Base-by-base conservation (phyloP, 1,140 invertebrate species). In the Melitaea cinxia region DNA sequence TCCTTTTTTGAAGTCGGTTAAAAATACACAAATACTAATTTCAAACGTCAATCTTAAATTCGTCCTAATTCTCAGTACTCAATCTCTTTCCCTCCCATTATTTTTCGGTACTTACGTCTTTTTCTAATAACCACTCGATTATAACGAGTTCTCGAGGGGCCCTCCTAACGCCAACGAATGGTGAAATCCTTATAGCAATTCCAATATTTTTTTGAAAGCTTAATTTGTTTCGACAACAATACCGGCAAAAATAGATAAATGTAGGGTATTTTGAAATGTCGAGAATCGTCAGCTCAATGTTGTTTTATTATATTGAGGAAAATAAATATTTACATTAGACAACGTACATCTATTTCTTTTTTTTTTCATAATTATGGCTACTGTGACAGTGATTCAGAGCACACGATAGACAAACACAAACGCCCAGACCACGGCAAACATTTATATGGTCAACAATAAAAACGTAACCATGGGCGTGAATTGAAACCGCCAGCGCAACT, bases 161-260 rank as follows among this genome's bases (percentile, higher is more conserved):
- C 17, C 42, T 49, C 28, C n/a, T 7, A 26, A 59, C 56, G 30
- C 39, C 56, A 14, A 15, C 42, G 56, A 49, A 59, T 33, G 42
- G 42, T 49, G 24, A 59, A 59, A 59, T 59, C 56, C 15, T 59
- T 49, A 59, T 59, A 33, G 42, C 42, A 21, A 23, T 21, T 17
- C 30, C 53, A 56, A 56, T 56, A 56, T 56, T 56, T 39, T 33
- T 30, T 50, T 24, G 21, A 61, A 49, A 14, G 33, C 35, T 61
- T 61, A 61, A 61, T 61, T 61, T 61, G 58, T 61, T 61, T 14
- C 30, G 30, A 23, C 58, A 61, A 61, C 21, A 39, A 39, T 56
- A 15, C 23, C 17, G 35, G 26, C n/a, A n/a, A 15, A 15, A 21
- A 35, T 56, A 23, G 30, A 23, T 39, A 56, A 56, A 39, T 56